Base-by-base conservation (phyloP, 2,113 vertebrate species). In the human region DNA sequence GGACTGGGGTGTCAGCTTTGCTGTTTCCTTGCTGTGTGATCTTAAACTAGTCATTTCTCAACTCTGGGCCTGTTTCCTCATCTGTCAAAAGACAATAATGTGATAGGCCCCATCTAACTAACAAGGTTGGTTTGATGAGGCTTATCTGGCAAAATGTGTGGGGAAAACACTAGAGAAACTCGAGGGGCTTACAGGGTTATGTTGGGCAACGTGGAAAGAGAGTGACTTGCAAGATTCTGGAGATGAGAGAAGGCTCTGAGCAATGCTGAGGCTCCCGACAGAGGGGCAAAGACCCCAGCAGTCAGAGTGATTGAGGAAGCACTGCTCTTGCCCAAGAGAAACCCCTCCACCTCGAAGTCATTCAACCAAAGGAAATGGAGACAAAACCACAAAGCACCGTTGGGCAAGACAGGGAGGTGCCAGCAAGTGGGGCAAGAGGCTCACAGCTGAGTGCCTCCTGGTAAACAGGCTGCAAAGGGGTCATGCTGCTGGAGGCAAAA, bases 381-480 rank as follows among this genome's bases (percentile, higher is more conserved):
- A 97, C 96, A 59, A 92, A 95, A 78, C 86, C 76, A 66, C 94
- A 61, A 38, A 45, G 66, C 82, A 85, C 79, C 23, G 50, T 80
- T 97, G 55, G 88, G 97, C 55, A 92, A 98, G 86, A 90, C 23
- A 96, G 79, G 92, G 94, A 93, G 90, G 97, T 87, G 76, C 78
- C 45, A 20, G 35, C 16, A 10, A 40, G 20, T 38, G 35, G 43
- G 90, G 94, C 48, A 94, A 96, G 59, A 89, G 83, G 90, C 80
- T 25, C 92, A 14, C 14, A 66, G 52, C 59, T 52, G 55, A 90
- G 14, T 57, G 23, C 27, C 35, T 25, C 52, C 43, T n/a, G 20
- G 81, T 82, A 96, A 80, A 93, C 18, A 14, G 89, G 66, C 73
- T 75, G n/a, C 64, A 92, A 79, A 86, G 73, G 61, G 80, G 90